phyloP scores from a whole-genome alignment of 2,888 invertebrate species.

The Cosmorhoe ocellata region DNA sequence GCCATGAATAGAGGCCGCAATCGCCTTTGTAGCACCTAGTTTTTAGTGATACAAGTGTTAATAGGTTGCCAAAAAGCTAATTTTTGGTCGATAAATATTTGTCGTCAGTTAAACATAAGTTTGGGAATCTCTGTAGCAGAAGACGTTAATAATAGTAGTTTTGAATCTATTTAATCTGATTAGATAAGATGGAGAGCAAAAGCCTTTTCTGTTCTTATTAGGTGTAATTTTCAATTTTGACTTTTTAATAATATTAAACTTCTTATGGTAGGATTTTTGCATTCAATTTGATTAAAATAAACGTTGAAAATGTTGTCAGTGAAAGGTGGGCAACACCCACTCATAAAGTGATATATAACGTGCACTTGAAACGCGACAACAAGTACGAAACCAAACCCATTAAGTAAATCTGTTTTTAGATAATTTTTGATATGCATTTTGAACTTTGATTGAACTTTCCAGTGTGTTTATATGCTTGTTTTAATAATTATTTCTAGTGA shows the following conservation, averaged over 20 bases:
- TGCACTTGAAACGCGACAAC: too few species aligned
- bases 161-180: conserved; percentile 12
- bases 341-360: too few species aligned
- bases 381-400: too few species aligned
- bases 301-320: too few species aligned
- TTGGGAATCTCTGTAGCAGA: neutral
- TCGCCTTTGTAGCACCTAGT: conserved; percentile 38
- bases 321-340: too few species aligned
- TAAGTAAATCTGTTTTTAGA: too few species aligned
- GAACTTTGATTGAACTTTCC: too few species aligned
- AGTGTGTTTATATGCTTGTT: neutral
- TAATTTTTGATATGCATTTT: too few species aligned
- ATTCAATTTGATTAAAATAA: too few species aligned
- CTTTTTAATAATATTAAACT: neutral
- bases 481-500: neutral
- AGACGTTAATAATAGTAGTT: neutral
- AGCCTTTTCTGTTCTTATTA: conserved; percentile 14
- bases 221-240: conserved; percentile 10
- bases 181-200: conserved; percentile 3
- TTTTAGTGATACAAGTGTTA: conserved; percentile 40
- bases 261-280: neutral
- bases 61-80: too few species aligned
- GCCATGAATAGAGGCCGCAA: conserved; percentile 43
- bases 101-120: neutral
- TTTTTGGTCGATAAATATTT: conserved; percentile 8